Conservation (phyloP, 2,113 vertebrate genomes). For the Lipophrys pholis region DNA sequence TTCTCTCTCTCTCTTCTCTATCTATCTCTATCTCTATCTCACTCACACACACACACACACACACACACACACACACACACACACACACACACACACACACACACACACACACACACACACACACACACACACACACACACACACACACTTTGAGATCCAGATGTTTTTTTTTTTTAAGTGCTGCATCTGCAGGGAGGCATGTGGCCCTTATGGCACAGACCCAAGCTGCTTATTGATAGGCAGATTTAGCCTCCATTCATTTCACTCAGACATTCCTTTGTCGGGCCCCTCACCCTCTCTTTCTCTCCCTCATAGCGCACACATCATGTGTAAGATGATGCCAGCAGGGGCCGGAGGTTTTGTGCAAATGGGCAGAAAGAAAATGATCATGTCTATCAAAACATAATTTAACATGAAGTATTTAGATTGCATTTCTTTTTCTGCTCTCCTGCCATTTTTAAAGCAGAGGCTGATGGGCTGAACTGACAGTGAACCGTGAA, state of each 20-base stretch:
- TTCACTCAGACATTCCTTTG: conserved; percentile 71
- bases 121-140: neutral
- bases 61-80: neutral
- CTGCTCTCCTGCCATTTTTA: neutral
- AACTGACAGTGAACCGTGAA: conserved; percentile 6
- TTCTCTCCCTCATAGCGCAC: conserved; percentile 18
- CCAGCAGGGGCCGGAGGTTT: conserved; percentile 50
- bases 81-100: neutral
- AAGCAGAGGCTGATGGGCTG: conserved; percentile 7
- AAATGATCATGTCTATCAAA: conserved; percentile 34
- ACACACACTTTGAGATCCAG: conserved; percentile 61
- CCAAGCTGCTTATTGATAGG: conserved; percentile 78
- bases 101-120: neutral
- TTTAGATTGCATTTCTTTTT: neutral
- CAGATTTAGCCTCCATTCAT: conserved; percentile 71
- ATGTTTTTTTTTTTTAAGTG: conserved; percentile 62
- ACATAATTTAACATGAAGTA: conserved; percentile 1
- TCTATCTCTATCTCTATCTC: too few species aligned
- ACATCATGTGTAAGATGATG: conserved; percentile 54
- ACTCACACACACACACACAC: neutral
- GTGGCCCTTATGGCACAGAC: conserved; percentile 55
- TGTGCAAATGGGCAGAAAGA: conserved; percentile 43
- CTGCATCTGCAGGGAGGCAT: conserved; percentile 67
- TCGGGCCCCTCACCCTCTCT: conserved; percentile 39
- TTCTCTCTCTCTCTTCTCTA: neutral